Base-by-base conservation (phyloP, 2,113 vertebrate genomes). In the Pomatorhinus ruficollis region DNA sequence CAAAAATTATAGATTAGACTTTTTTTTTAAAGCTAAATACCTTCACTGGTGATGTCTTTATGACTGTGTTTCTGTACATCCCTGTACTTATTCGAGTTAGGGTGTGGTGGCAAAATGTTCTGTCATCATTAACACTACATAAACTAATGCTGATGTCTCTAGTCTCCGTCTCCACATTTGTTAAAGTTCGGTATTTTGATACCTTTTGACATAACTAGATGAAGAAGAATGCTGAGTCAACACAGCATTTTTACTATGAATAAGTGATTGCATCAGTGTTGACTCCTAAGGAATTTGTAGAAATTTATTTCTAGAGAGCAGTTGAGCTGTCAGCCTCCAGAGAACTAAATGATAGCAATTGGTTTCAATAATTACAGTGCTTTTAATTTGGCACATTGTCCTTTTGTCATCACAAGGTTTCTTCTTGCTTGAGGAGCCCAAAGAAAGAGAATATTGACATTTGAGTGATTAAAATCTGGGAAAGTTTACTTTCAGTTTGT, bases 261-360 rank as follows among this genome's bases (percentile, higher is more conserved):
- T 81, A 63, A 87, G 40, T 57, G 33, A 66, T 57, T 65, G 30
- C 30, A 66, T 59, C 84, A 75, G 47, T 60, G 40, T 91, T 84
- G 87, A 69, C 76, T 90, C 75, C 79, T 21, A 60, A 90, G 68
- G 93, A 88, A 90, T 93, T 63, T 83, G 50, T 61, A 93, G 39
- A 83, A 74, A 86, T 63, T 72, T 95, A 83, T 93, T 95, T 86
- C 64, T 54, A 88, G 79, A 61, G 47, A 75, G 44, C 42, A 70
- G 66, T 6, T 69, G 81, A 89, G 69, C 56, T 96, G 70, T 74
- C 90, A 86, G 68, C 42, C 71, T 74, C 35, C 84, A 77, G 59
- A 88, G 35, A 54, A 25, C 30, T 42, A 78, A 91, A 88, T 63
- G 1, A 93, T 56, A 92, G 27, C 64, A 93, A 21, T 30, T 79